These are phyloP conservation scores for Otus sunia DNA, from an alignment of 2,113 vertebrate species.

Conservation along the genomic window DNA sequence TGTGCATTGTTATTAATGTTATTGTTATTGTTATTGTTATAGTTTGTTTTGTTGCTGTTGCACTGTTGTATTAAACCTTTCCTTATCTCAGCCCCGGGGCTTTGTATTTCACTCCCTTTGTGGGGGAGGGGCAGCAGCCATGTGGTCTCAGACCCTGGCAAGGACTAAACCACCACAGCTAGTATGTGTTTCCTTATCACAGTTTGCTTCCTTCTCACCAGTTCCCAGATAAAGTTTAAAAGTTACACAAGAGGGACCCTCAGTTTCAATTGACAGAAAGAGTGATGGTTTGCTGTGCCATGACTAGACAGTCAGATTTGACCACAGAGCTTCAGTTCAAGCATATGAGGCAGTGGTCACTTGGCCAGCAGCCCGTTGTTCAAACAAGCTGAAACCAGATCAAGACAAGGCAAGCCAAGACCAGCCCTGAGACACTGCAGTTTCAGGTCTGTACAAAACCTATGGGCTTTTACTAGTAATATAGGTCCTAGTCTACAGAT, in stretches of 20 bases:
- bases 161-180: neutral
- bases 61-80: no score
- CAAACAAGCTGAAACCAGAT: neutral
- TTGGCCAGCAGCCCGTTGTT: neutral
- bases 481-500: neutral
- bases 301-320: neutral
- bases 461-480: neutral
- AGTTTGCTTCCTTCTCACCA: neutral
- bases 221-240: neutral
- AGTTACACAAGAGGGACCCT: neutral
- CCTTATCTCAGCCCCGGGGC: no score
- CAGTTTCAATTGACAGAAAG: neutral
- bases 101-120: no score
- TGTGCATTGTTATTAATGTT: no score
- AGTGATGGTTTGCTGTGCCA: neutral
- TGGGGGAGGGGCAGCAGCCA: no score
- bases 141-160: no score
- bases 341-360: neutral
- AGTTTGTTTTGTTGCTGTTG: no score
- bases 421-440: neutral
- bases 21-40: no score
- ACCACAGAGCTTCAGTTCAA: neutral
- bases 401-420: neutral
- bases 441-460: neutral
- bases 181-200: neutral